These are phyloP conservation scores for Calliphora vomitoria DNA, from an alignment of 2,888 invertebrate genomes.

Conservation along the genomic window DNA sequence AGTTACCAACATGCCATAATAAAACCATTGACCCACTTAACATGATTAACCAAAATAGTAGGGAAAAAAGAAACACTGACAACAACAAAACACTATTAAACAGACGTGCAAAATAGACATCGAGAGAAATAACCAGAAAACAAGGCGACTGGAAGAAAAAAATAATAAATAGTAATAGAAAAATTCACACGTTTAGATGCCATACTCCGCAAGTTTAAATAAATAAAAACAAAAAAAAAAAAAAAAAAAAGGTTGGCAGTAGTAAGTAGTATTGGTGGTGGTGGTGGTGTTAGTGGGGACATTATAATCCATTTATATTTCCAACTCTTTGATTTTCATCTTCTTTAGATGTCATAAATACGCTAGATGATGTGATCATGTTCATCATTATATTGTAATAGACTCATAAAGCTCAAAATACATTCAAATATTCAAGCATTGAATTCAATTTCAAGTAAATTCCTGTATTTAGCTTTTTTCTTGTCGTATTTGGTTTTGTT, in stretches of 20 bases:
- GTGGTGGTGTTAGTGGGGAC: no score
- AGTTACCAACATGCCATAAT: slow-evolving; percentile 55
- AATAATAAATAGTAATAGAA: slow-evolving; percentile 14
- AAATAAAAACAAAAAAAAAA: neutral
- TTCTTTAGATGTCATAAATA: slow-evolving; percentile 32
- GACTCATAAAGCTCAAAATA: neutral
- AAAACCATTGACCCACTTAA: slow-evolving; percentile 72
- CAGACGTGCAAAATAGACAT: slow-evolving; percentile 52
- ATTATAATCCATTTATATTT: no score
- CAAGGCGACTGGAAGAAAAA: neutral
- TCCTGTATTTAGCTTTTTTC: neutral
- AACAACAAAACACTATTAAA: slow-evolving; percentile 20
- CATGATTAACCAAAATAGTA: slow-evolving; percentile 68
- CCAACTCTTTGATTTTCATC: slow-evolving; percentile 11
- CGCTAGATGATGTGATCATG: slow-evolving; percentile 4
- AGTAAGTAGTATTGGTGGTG: no score
- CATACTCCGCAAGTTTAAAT: slow-evolving; percentile 3
- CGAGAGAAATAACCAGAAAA: neutral
- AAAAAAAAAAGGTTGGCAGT: no score
- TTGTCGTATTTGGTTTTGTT: neutral
- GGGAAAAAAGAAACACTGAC: slow-evolving; percentile 2
- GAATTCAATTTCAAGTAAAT: slow-evolving; percentile 1
- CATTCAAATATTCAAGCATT: neutral
- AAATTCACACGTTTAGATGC: slow-evolving; percentile 60
- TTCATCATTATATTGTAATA: slow-evolving; percentile 8